These are phyloP conservation scores for Notodonta dromedarius DNA, from an alignment of 2,888 invertebrate genomes.

Conservation along the genomic window DNA sequence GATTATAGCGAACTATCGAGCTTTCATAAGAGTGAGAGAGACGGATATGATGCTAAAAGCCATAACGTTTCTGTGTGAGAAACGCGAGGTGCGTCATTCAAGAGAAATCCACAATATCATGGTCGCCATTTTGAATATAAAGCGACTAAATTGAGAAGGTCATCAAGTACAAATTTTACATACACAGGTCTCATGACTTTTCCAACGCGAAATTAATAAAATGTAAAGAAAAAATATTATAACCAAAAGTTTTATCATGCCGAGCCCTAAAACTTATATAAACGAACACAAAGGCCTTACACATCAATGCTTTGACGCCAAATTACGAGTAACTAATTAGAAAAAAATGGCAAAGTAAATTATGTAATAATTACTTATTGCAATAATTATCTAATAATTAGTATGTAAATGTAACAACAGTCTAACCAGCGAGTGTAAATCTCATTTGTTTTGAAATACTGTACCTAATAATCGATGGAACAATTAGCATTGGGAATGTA, in stretches of 20 bases:
- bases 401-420: slow-evolving; percentile 20
- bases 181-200: neutral
- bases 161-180: slow-evolving; percentile 8
- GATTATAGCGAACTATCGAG: slow-evolving; percentile 4
- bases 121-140: slow-evolving; percentile 63
- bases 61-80: slow-evolving; percentile 16
- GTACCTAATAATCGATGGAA: slow-evolving; percentile 80
- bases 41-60: slow-evolving; percentile 25
- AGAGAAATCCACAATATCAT: slow-evolving; percentile 43
- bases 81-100: slow-evolving; percentile 42
- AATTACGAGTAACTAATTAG: slow-evolving; percentile 23
- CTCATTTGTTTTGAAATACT: slow-evolving; percentile 65
- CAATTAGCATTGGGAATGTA: slow-evolving; percentile 76
- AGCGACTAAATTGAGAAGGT: slow-evolving; percentile 54
- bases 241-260: neutral
- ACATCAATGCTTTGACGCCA: slow-evolving; percentile 21
- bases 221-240: neutral
- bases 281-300: slow-evolving; percentile 32
- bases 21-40: slow-evolving; percentile 22
- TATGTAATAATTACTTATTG: slow-evolving; percentile 18
- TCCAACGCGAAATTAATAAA: too few relatives aligned
- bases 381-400: too few relatives aligned
- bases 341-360: slow-evolving; percentile 13
- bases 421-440: slow-evolving; percentile 46
- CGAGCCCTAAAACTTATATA: neutral